Base-by-base conservation (phyloP, 2,888 invertebrate genomes). In the Microplitis manilae region DNA sequence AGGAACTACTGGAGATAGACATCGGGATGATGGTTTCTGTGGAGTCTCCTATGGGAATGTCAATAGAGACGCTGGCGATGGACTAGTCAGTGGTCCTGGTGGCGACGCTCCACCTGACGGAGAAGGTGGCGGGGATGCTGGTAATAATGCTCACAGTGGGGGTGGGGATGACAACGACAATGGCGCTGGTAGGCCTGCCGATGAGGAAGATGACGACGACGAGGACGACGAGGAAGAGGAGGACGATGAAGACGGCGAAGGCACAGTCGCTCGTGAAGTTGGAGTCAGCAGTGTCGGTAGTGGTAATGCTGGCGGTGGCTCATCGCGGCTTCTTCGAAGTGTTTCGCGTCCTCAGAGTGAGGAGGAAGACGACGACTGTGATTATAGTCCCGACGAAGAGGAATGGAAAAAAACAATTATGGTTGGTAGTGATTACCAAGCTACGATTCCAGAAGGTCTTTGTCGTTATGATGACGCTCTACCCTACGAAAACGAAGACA, bases 371-470 rank as follows among this genome's bases (percentile, higher is more conserved):
- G 95, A 95, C 83, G 96, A 96, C 84, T 94, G 94, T 85, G 95
- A 95, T 86, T 96, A 95, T 85, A 94, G 94, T 86, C 95, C 95
- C 0, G 96, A 96, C 87, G 96, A 96, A 87, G 96, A 96, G 85
- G 96, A 96, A 83, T 96, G 96, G 95, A 95, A 96, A 90, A 97
- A 97, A 92, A 97, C 96, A 30, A 98, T 98, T 81, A 97, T 97
- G 96, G 97, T 98, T 39, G 98, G 98, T 17, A 94, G 94, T 81
- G 96, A 97, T 87, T 98, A 95, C 89, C 98, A 98, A 91, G 98
- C 98, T 2, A 94, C 93, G 75, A 97, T 98, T 86, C 98, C 98
- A 1, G 96, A 96, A 88, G 97, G 97, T 0, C 91, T 98, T 17
- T 95, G 95, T 85, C 95, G 94, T 86, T 98, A 98, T 90, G 98